Evolutionary conservation across 2,113 vertebrate species (phyloP).

Genomic region (Castor canadensis): DNA sequence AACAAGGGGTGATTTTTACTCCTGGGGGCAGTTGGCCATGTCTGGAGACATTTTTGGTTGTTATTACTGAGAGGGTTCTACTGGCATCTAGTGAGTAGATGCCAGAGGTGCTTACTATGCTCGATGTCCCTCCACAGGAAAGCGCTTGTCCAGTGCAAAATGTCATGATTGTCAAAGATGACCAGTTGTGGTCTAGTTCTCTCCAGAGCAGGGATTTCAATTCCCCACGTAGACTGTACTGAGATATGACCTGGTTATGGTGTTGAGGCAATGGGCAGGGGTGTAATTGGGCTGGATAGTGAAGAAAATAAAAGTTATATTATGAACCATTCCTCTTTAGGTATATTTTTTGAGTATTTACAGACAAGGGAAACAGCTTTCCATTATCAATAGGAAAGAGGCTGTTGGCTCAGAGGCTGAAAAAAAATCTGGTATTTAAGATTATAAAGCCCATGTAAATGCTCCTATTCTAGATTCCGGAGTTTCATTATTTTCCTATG

Average conservation of each 20-base stretch:
- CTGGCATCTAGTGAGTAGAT: background rate
- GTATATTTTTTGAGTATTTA: slow-evolving; percentile 1
- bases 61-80: background rate
- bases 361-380: background rate
- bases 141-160: background rate
- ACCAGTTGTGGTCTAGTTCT: background rate
- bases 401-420: background rate
- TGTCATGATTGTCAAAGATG: background rate
- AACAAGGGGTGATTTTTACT: background rate
- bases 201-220: background rate
- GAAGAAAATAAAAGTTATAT: slow-evolving; percentile 12
- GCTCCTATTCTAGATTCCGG: background rate
- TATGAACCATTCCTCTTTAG: background rate
- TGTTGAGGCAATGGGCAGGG: background rate
- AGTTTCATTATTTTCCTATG: background rate
- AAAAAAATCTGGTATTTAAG: background rate
- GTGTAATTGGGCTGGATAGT: background rate
- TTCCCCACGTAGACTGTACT: background rate
- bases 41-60: background rate
- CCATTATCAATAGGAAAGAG: background rate
- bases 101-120: background rate
- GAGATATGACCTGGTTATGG: background rate
- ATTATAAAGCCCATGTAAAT: background rate
- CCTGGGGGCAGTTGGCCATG: background rate
- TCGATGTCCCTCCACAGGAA: background rate